phyloP scores from a whole-genome alignment of 2,888 invertebrate species.

The Sturmia bella region DNA sequence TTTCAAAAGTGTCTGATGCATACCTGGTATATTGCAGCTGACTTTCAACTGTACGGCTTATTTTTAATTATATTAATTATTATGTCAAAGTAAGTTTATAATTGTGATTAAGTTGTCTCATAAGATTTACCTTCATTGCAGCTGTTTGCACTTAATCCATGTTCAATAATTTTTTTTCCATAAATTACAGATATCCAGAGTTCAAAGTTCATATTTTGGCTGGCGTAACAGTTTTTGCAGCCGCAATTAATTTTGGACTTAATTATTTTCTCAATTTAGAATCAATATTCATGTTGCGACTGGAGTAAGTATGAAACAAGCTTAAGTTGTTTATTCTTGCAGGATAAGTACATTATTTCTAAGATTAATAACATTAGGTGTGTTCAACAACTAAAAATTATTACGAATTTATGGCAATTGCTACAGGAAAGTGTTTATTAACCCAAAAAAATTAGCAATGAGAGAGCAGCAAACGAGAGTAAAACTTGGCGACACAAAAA shows the following conservation, averaged over 20 bases:
- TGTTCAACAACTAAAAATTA: too few species aligned
- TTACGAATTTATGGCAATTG: too few species aligned
- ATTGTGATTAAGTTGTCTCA: background rate
- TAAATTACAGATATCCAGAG: conserved; percentile 35
- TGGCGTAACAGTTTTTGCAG: conserved; percentile 14
- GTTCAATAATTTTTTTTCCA: background rate
- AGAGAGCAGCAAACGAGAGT: too few species aligned
- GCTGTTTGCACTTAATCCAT: too few species aligned
- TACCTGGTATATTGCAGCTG: conserved; percentile 54
- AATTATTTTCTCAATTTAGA: conserved; percentile 44
- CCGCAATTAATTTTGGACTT: conserved; percentile 32
- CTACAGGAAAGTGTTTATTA: too few species aligned
- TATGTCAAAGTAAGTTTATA: conserved; percentile 48
- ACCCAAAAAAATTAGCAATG: too few species aligned
- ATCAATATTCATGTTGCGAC: conserved; percentile 13
- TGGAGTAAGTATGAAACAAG: conserved; percentile 41
- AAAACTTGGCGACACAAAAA: too few species aligned
- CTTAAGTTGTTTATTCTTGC: background rate
- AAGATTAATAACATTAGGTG: too few species aligned
- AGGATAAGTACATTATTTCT: too few species aligned
- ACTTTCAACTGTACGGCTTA: conserved; percentile 42
- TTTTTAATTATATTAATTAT: conserved; percentile 45
- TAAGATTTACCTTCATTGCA: background rate
- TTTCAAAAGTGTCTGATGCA: conserved; percentile 28
- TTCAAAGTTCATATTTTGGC: background rate